Evolutionary conservation across 1,140 invertebrate genomes (phyloP).

Genomic region (Drosophila albomicans): DNA sequence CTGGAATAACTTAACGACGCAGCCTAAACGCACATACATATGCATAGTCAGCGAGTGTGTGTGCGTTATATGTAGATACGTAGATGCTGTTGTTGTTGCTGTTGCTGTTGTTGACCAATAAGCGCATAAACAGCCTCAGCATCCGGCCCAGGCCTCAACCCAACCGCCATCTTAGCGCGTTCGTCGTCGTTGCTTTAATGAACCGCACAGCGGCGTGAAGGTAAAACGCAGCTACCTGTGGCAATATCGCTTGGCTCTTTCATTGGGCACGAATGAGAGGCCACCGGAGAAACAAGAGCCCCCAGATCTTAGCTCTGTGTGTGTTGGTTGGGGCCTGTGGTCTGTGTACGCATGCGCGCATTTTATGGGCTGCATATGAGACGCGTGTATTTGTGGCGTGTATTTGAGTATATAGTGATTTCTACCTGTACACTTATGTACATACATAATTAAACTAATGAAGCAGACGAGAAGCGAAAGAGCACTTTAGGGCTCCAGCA

Average conservation of each 20-base stretch:
- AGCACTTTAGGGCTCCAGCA: constrained; percentile 16
- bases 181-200: constrained; percentile 64
- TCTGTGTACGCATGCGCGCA: constrained; percentile 53
- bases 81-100: constrained; percentile 64
- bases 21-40: constrained; percentile 67
- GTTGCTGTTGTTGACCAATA: constrained; percentile 71
- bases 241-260: constrained; percentile 25
- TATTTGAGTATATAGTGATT: constrained; percentile 24
- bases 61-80: constrained; percentile 45
- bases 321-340: not conserved
- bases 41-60: constrained; percentile 50
- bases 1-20: constrained; percentile 83
- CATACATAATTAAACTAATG: constrained; percentile 79
- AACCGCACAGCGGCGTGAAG: constrained; percentile 45
- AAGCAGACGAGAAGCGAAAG: constrained; percentile 54
- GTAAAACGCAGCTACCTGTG: constrained; percentile 60
- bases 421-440: constrained; percentile 19
- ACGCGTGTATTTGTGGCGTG: constrained; percentile 12
- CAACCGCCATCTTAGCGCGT: constrained; percentile 74
- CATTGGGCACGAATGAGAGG: constrained; percentile 18
- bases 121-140: constrained; percentile 80
- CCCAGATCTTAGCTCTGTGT: not conserved
- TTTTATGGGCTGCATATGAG: constrained; percentile 11
- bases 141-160: constrained; percentile 56
- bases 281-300: constrained; percentile 1